Base-by-base conservation (phyloP, 2,888 invertebrate species). In the Abrostola triplasia region DNA sequence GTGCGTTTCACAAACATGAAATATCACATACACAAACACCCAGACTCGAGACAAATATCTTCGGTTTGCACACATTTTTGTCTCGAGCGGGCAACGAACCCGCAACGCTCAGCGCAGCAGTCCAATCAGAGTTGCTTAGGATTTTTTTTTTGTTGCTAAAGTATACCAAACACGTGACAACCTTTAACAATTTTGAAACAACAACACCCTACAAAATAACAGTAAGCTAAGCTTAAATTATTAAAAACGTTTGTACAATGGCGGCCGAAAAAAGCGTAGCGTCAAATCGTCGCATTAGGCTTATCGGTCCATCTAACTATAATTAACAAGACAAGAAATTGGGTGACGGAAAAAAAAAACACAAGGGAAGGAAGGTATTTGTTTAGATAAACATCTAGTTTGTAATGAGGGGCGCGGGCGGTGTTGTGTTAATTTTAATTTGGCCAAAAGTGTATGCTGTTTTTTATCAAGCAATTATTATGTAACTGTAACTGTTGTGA, bases 371-470 rank as follows among this genome's bases (percentile, higher is more conserved):
- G 68, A 65, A 70, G 57, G 59, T 53, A 64, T 67, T 73, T 67
- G 68, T 81, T 76, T 55, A 71, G 79, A 83, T 82, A 69, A 64
- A 65, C 53, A 81, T 83, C 82, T 60, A 59, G 56, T 54, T 69
- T 70, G 70, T 74, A 67, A 74, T 78, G 81, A 77, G 70, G 64
- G 68, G 65, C 35, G 4, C 53, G 35, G 11, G 61, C 41, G 12
- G 40, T 66, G 60, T 52, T 49, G 36, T 74, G 61, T 64, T 42
- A 57, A 65, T 73, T 57, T 57, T 49, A 50, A 24, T 48, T 41
- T 42, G 53, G 36, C 9, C 11, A 0, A 38, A n/a, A 53, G 11
- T 59, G 56, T 62, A 51, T 24, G 24, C 24, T 24, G 24, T 24
- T 24, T 24, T n/a, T 24, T 24, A 4, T 24, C 4, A 4, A 24